phyloP scores from a whole-genome alignment of 2,797 vertebrate species.

The Cirrhinus molitorella region DNA sequence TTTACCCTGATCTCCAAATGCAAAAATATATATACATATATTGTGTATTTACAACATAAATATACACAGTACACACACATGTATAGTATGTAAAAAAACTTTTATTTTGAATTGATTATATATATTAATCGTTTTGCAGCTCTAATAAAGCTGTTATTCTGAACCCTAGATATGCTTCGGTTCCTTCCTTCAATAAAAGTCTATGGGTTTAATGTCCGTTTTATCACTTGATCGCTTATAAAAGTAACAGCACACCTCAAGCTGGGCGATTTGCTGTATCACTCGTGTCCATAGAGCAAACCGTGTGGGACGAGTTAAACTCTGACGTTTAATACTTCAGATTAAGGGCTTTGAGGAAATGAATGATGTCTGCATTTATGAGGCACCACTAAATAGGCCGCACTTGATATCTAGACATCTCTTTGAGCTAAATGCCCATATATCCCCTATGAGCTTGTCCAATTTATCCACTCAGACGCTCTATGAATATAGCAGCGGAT shows the following conservation, averaged over 20 bases:
- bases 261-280: background rate
- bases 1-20: too few species aligned
- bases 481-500: conserved; percentile 19
- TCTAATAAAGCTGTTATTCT: background rate
- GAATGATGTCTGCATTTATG: conserved; percentile 23
- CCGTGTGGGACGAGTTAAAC: background rate
- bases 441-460: conserved; percentile 28
- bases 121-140: too few species aligned
- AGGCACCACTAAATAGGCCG: background rate
- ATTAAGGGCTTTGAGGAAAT: conserved; percentile 34
- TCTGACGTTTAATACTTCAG: background rate
- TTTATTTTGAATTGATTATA: too few species aligned
- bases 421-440: conserved; percentile 25
- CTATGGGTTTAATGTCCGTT: background rate
- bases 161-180: background rate
- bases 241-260: conserved; percentile 2
- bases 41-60: too few species aligned
- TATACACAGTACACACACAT: too few species aligned
- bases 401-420: conserved; percentile 25
- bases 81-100: too few species aligned
- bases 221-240: background rate
- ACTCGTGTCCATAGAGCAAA: background rate
- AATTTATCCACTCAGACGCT: conserved; percentile 21
- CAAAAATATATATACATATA: too few species aligned
- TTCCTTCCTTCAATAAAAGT: background rate